Evolutionary conservation across 2,797 vertebrate species (phyloP).

Genomic region (Leptodactylus fallax): DNA sequence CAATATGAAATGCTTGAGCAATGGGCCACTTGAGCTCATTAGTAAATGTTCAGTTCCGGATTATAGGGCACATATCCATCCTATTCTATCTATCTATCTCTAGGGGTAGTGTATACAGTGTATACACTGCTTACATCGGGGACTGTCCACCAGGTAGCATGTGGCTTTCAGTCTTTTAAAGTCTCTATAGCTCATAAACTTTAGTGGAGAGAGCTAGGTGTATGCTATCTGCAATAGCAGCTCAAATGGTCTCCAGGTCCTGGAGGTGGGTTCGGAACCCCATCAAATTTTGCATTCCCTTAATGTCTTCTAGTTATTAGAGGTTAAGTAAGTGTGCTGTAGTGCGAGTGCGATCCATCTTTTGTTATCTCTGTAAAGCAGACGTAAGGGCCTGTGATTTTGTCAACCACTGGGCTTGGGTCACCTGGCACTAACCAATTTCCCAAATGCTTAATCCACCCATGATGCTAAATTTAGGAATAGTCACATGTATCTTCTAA

Average conservation of each 20-base stretch:
- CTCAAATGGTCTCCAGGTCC: neutral
- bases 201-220: neutral
- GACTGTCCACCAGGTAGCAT: too few relatives aligned
- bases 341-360: too few relatives aligned
- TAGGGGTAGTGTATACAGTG: too few relatives aligned
- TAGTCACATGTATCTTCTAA: neutral
- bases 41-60: neutral
- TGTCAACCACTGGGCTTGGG: neutral
- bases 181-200: neutral
- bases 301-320: too few relatives aligned
- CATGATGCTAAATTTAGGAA: neutral
- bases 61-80: neutral
- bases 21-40: neutral
- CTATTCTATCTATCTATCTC: too few relatives aligned
- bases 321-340: too few relatives aligned
- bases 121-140: too few relatives aligned
- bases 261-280: neutral
- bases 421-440: neutral
- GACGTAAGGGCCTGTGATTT: neutral
- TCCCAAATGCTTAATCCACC: neutral
- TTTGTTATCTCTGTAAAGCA: neutral
- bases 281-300: neutral
- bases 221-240: neutral
- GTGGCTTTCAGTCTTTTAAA: too few relatives aligned
- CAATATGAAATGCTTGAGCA: neutral